Evolutionary conservation across 1,140 invertebrate genomes (phyloP), one percentile per base, ranked within the genome.

Genomic region (Episyrphus balteatus): DNA sequence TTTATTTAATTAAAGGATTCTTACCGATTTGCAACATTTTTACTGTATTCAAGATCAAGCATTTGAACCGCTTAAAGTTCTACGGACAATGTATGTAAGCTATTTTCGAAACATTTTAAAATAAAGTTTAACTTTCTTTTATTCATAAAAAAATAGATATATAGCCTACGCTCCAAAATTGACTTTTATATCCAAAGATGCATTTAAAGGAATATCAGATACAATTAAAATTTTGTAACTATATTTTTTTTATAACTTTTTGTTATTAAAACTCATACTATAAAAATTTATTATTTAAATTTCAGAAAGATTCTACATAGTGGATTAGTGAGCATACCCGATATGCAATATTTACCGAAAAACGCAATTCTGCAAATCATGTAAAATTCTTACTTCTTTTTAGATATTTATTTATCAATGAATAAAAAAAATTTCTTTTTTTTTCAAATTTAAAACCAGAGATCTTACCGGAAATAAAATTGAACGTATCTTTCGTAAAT

Each of bases 391-490:
- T 6, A 10, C 15, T 15, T 42, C 15, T 46, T 34, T 37, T 12
- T 39, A 34, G 21, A 26, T 32, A 48, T 36, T 42, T 10, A 42
- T 5, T 17, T 42, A 14, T 3, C n/a, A 47, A 55, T 36, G 13
- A 17, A 50, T 42, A 42, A 39, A 44, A 40, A 48, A 31, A 44
- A 18, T 46, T 36, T 43, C 19, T 48, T 48, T 37, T 47, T 37
- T 44, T 38, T 19, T 19, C 43, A 40, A 33, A 40, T 50, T 43
- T 46, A 31, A 45, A 62, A 68, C 8, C 56, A 78, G 75, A 51
- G 75, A 78, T 61, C 70, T 78, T 55, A 75, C 77, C 59, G 74
- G 70, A 19, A 78, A 78, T 67, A 69, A 74, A 54, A 72, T 79
- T 42, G 54, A 65, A 55, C 65, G 58, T 56, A 61, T 78, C 48